Percentiles rank a stretch among this genome's conserved stretches.
These are phyloP conservation scores for Paedocypris micromegethes DNA, from an alignment of 2,797 vertebrate species.

Conservation along the genomic window DNA sequence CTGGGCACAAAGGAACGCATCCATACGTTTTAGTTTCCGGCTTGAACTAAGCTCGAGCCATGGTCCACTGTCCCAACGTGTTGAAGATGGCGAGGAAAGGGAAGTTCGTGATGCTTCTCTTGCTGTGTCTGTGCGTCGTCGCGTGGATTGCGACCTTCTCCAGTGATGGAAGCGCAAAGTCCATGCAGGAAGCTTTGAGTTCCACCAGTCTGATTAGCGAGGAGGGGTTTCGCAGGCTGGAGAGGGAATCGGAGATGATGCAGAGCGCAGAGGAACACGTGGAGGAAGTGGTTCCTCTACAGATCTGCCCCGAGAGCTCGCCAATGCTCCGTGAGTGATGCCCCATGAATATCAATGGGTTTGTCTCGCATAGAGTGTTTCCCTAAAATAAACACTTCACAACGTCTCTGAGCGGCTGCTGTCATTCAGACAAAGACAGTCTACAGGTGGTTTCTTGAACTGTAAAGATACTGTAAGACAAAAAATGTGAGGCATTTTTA, in stretches of 20 bases:
- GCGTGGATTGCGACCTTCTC: slow-evolving; percentile 74
- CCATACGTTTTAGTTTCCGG: slow-evolving; percentile 2
- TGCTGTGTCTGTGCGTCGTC: slow-evolving; percentile 69
- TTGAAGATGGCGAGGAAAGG: slow-evolving; percentile 67
- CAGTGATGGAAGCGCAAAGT: slow-evolving; percentile 58
- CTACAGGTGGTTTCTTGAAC: too few species aligned
- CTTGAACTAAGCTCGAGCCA: slow-evolving; percentile 51
- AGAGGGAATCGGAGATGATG: slow-evolving; percentile 18
- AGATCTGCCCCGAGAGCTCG: slow-evolving; percentile 71
- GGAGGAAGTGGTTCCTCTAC: slow-evolving; percentile 22
- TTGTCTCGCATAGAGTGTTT: too few species aligned
- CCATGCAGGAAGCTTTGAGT: neutral
- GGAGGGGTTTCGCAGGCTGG: neutral
- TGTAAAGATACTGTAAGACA: too few species aligned
- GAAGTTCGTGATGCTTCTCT: slow-evolving; percentile 72
- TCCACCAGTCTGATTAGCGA: fast-evolving
- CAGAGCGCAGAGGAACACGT: slow-evolving; percentile 34
- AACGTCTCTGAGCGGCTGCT: too few species aligned
- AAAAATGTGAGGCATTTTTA: too few species aligned
- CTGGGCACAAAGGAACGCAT: slow-evolving; percentile 19
- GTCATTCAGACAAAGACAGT: too few species aligned
- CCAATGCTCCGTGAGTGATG: slow-evolving; percentile 80
- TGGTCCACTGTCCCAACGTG: slow-evolving; percentile 62
- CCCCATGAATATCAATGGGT: too few species aligned
- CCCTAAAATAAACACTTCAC: too few species aligned